A percentile compares a stretch with the other conserved stretches of the same genome.
phyloP scores from a whole-genome alignment of 1,140 invertebrate genomes.

The Globodera rostochiensis region DNA sequence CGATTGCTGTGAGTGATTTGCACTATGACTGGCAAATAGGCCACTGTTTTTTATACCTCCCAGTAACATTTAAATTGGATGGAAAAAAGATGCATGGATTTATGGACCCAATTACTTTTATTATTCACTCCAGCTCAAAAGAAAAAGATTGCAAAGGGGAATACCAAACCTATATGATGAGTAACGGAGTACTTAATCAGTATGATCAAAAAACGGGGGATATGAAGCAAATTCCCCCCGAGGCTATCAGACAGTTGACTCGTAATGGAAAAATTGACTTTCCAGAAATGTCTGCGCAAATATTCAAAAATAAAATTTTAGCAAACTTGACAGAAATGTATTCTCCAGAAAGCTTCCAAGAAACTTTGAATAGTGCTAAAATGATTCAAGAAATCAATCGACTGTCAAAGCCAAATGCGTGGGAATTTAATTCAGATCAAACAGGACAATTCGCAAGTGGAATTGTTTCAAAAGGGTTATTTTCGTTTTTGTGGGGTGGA shows the following conservation, averaged over 20 bases:
- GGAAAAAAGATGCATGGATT: slow-evolving; percentile 1
- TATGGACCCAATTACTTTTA: neutral
- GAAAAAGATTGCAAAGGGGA: slow-evolving; percentile 1
- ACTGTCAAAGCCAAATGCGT: neutral
- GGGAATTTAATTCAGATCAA: neutral
- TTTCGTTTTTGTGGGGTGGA: slow-evolving; percentile 5
- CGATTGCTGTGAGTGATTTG: neutral
- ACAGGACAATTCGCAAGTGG: neutral
- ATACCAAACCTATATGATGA: neutral
- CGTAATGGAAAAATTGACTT: slow-evolving; percentile 7
- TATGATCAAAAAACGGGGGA: slow-evolving; percentile 12
- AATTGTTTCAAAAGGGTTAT: slow-evolving; percentile 9
- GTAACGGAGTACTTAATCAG: neutral
- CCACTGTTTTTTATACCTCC: neutral
- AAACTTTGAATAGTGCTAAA: neutral
- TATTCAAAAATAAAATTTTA: slow-evolving; percentile 20
- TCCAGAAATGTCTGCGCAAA: neutral
- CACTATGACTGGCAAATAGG: slow-evolving; percentile 11
- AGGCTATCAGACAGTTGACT: neutral
- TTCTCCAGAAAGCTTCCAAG: neutral
- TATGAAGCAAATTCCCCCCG: neutral
- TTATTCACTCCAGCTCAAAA: slow-evolving; percentile 3
- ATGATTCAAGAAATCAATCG: neutral
- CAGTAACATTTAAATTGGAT: slow-evolving; percentile 3
- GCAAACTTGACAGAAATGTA: slow-evolving; percentile 15